Conservation (phyloP, 2,113 vertebrate genomes). For the Malurus alboscapulatus region DNA sequence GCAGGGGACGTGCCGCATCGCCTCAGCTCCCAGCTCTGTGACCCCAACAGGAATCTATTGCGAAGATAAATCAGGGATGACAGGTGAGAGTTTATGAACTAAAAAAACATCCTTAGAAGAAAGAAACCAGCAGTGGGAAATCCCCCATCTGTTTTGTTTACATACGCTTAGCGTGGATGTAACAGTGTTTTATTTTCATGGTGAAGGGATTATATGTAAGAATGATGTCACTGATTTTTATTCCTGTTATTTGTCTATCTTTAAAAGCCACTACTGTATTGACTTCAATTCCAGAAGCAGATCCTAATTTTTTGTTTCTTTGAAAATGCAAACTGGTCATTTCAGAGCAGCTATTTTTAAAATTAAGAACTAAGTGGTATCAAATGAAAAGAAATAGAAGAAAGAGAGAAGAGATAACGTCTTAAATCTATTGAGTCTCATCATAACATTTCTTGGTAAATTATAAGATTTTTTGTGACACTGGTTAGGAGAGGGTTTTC, state of each 20-base stretch:
- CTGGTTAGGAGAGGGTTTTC: neutral
- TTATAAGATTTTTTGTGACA: neutral
- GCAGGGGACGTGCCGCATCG: neutral
- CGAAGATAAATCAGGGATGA: neutral
- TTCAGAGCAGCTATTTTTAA: neutral
- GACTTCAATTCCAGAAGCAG: neutral
- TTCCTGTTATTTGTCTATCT: accelerated
- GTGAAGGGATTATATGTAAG: neutral
- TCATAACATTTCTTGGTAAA: neutral
- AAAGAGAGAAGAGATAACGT: accelerated
- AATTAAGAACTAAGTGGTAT: neutral
- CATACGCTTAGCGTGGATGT: neutral
- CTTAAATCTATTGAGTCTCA: neutral
- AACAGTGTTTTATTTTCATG: neutral
- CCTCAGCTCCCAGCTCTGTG: neutral
- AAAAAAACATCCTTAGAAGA: slow-evolving; percentile 23
- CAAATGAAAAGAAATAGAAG: neutral
- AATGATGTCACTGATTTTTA: neutral
- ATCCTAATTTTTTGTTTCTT: neutral
- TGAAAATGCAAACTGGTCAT: neutral
- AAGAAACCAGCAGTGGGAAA: slow-evolving; percentile 35
- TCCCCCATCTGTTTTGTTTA: slow-evolving; percentile 35
- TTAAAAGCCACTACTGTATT: neutral
- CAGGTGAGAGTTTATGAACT: slow-evolving; percentile 54
- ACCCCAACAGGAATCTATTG: neutral